Evolutionary conservation across 2,113 vertebrate species (phyloP), one percentile per base, ranked within the genome.

Genomic region (Prionailurus viverrinus): DNA sequence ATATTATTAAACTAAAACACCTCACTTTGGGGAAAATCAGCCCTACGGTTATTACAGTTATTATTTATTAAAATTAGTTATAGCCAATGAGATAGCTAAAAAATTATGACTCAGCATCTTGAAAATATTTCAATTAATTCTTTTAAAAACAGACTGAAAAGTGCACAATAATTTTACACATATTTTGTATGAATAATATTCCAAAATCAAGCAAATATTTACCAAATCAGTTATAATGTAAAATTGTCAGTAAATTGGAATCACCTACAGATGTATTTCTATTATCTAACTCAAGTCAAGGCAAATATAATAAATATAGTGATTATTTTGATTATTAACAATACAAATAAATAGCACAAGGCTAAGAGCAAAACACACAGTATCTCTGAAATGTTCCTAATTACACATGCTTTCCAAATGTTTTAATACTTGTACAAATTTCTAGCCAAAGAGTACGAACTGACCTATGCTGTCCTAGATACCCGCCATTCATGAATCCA

Each of bases 101-200:
- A 63, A 19, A 29, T 11, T 21, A 39, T 27, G 8, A 53, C 7
- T 81, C 18, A 0, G 15, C 45, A 13, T 81, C 33, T 85, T 74
- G 3, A 96, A 96, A 87, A 81, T 31, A 65, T 55, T 80, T 74
- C 21, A 76, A 51, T 93, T 89, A 94, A 95, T 68, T 51, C 88
- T 29, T 53, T 48, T 45, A 51, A 39, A 51, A 71, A 66, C 5
- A 55, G 15, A 85, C 1, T 39, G 48, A 74, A 85, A 97, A 48
- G 9, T 10, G 3, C 36, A 63, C 87, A 94, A 25, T n/a, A 0
- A 87, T 41, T 84, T 68, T 45, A 71, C 41, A 76, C 19, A 5
- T 36, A 63, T 33, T 90, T 45, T 69, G 2, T 51, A 39, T 5
- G 25, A 39, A 36, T 61, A 21, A 63, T 78, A 78, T 68, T 95